These are phyloP conservation scores for Habroteleia sp. DNA, from an alignment of 2,888 invertebrate species.

Conservation along the genomic window DNA sequence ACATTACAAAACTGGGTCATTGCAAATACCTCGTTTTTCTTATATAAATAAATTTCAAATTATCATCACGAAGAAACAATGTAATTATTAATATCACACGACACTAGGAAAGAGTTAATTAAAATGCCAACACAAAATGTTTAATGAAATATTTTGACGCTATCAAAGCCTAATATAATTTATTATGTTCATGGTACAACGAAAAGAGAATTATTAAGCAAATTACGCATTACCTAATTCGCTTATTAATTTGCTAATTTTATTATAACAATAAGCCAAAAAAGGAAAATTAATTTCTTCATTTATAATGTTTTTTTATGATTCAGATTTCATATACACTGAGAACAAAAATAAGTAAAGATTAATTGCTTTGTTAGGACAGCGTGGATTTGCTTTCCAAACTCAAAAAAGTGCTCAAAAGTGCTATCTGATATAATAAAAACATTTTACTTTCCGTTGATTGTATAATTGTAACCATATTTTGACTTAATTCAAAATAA, in stretches of 20 bases:
- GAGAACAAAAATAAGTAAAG: no score
- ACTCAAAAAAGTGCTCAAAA: no score
- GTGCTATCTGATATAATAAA: no score
- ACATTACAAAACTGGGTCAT: conserved; percentile 6
- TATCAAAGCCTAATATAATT: conserved; percentile 35
- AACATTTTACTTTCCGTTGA: no score
- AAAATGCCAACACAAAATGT: conserved; percentile 33
- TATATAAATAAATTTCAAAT: conserved; percentile 5
- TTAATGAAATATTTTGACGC: conserved; percentile 38
- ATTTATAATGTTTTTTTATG: not conserved
- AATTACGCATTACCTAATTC: conserved; percentile 25
- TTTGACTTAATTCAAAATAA: no score
- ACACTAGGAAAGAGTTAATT: conserved; percentile 19
- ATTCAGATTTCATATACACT: no score
- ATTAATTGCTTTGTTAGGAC: no score
- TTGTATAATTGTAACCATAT: no score
- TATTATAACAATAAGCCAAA: conserved; percentile 12
- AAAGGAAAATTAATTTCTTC: not conserved
- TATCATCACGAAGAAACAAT: not conserved
- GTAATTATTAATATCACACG: conserved; percentile 21
- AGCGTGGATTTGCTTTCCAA: no score
- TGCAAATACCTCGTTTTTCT: not conserved
- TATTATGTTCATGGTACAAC: conserved; percentile 18
- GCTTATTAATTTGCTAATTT: conserved; percentile 24
- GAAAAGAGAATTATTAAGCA: conserved; percentile 26